A percentile compares a stretch with the other conserved stretches of the same genome.
Evolutionary conservation across 2,888 invertebrate species (phyloP).

Genomic region (Chaetogeoica ovagalla): DNA sequence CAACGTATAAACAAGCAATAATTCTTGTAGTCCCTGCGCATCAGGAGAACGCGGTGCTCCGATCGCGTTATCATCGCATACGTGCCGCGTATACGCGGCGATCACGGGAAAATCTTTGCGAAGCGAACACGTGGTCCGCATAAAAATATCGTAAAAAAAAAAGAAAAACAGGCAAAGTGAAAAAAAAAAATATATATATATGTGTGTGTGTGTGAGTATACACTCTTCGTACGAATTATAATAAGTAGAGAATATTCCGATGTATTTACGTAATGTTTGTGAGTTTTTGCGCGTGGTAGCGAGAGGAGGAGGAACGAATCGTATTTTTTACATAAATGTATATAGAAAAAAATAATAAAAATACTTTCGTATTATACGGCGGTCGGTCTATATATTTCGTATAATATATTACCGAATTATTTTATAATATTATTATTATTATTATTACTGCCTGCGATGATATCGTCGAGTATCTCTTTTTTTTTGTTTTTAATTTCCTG

Average conservation of each 20-base stretch:
- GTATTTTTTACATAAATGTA: too few species aligned
- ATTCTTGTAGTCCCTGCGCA: conserved; percentile 20
- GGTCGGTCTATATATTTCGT: not conserved
- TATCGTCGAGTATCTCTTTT: not conserved
- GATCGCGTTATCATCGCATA: too few species aligned
- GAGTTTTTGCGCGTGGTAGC: not conserved
- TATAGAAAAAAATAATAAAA: too few species aligned
- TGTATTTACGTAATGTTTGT: too few species aligned
- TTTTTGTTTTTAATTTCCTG: conserved; percentile 45
- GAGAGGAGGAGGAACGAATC: too few species aligned
- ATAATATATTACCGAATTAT: not conserved
- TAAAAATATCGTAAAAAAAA: conserved; percentile 44
- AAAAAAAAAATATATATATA: not conserved
- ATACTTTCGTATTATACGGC: too few species aligned
- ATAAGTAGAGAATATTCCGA: not conserved
- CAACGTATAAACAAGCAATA: conserved; percentile 53
- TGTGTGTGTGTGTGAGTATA: not conserved
- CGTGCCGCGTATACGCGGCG: not conserved
- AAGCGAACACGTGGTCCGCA: conserved; percentile 38
- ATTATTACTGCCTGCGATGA: not conserved
- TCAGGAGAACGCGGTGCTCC: too few species aligned
- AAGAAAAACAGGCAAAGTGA: conserved; percentile 25
- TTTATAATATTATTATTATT: too few species aligned
- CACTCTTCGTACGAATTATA: not conserved
- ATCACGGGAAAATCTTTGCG: conserved; percentile 39